Evolutionary conservation across 2,888 invertebrate genomes (phyloP).

Genomic region (Eumerus sabulonum): DNA sequence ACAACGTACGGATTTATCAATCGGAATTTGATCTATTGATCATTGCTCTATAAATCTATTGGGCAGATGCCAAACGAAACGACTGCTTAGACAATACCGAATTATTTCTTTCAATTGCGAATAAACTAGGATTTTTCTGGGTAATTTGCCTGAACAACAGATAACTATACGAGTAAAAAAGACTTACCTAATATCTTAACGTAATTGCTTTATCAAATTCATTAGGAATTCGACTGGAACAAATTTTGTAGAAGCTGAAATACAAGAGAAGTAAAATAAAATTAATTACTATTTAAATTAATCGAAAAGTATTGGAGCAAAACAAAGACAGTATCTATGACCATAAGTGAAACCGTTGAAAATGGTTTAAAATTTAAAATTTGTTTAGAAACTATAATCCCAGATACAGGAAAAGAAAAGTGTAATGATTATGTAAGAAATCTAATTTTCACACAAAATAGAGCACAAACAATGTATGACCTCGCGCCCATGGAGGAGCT

Average conservation of each 20-base stretch:
- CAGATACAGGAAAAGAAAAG: no score
- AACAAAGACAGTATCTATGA: background rate
- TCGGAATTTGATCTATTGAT: slow-evolving; percentile 58
- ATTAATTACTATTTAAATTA: background rate
- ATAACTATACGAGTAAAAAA: background rate
- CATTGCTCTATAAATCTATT: slow-evolving; percentile 57
- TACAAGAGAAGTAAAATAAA: slow-evolving; percentile 3
- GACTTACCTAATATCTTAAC: slow-evolving; percentile 49
- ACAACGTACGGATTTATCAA: slow-evolving; percentile 35
- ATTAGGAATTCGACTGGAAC: slow-evolving; percentile 42
- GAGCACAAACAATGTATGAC: no score
- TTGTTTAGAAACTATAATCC: no score
- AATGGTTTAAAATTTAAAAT: no score
- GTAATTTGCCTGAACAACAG: no score
- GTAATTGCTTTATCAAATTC: slow-evolving; percentile 34
- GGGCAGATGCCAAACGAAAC: slow-evolving; percentile 41
- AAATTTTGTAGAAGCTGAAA: slow-evolving; percentile 47
- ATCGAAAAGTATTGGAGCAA: background rate
- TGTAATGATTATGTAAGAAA: no score
- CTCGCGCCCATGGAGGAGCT: no score
- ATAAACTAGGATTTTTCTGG: no score
- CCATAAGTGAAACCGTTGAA: no score
- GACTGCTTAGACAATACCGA: background rate
- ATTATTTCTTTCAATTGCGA: background rate
- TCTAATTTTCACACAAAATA: no score